These are phyloP conservation scores for Potamarius usumacintae DNA, from an alignment of 2,113 vertebrate species.

Conservation along the genomic window DNA sequence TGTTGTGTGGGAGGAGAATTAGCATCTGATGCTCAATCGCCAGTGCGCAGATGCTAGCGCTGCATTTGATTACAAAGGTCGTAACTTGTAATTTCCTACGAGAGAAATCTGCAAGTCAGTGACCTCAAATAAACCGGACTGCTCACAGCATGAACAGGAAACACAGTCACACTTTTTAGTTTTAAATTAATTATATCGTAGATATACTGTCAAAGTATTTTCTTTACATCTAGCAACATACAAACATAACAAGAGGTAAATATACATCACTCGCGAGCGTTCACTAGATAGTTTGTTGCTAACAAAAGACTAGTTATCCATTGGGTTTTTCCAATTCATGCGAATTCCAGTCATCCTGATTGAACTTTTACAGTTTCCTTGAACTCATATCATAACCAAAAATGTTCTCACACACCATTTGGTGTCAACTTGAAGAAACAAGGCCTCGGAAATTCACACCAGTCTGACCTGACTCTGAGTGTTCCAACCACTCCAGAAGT, in stretches of 20 bases:
- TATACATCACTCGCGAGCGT: not conserved
- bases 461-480: too few species aligned
- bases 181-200: not conserved
- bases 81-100: not conserved
- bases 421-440: not conserved
- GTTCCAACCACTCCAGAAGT: not conserved
- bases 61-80: not conserved
- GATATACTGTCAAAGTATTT: not conserved
- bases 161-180: not conserved
- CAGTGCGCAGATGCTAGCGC: not conserved
- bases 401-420: not conserved
- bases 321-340: too few species aligned
- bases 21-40: not conserved
- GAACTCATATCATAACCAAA: not conserved
- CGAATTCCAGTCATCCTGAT: too few species aligned
- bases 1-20: constrained; percentile 43
- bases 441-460: not conserved
- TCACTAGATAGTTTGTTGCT: not conserved
- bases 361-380: too few species aligned
- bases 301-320: too few species aligned
- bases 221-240: not conserved
- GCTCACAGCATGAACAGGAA: not conserved
- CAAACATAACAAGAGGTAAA: too few species aligned
- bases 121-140: not conserved
- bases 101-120: not conserved